phyloP scores from a whole-genome alignment of 2,888 invertebrate species.

The Drosophila koepferae region DNA sequence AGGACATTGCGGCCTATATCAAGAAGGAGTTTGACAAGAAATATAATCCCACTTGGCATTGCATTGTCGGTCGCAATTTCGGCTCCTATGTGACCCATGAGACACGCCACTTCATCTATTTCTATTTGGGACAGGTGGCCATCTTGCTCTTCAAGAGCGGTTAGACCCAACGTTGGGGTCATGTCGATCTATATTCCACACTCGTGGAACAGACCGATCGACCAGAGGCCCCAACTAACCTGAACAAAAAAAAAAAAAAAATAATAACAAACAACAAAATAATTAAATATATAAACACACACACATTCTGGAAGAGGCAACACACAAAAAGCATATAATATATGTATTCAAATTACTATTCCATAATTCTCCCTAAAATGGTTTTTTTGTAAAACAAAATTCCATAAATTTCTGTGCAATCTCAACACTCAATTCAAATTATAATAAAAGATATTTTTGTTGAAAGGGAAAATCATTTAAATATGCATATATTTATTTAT shows the following conservation, averaged over 20 bases:
- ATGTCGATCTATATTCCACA: neutral
- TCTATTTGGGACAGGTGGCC: slow-evolving; percentile 99
- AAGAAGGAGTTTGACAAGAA: slow-evolving; percentile 99
- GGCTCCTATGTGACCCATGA: slow-evolving; percentile 99
- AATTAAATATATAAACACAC: neutral
- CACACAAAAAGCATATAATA: slow-evolving; percentile 2
- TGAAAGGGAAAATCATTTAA: neutral
- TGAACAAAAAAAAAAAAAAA: slow-evolving; percentile 1
- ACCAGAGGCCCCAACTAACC: neutral
- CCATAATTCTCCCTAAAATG: neutral
- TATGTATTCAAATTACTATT: slow-evolving; percentile 9
- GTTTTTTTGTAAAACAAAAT: slow-evolving; percentile 11
- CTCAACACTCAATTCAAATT: neutral
- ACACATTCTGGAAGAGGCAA: slow-evolving; percentile 11
- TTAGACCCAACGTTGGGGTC: slow-evolving; percentile 86
- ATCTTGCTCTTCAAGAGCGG: slow-evolving; percentile 99
- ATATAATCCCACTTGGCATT: slow-evolving; percentile 99
- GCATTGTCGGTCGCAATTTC: slow-evolving; percentile 99
- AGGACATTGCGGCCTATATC: slow-evolving; percentile 99
- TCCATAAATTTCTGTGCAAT: slow-evolving; percentile 8
- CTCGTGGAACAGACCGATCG: neutral
- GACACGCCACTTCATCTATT: slow-evolving; percentile 99
- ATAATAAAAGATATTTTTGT: neutral
- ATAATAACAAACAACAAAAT: neutral
- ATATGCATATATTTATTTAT: neutral